A percentile compares a stretch with the other conserved stretches of the same genome.
These are phyloP conservation scores for Probaryconus sp. DNA, from an alignment of 1,140 invertebrate genomes.

Conservation along the genomic window DNA sequence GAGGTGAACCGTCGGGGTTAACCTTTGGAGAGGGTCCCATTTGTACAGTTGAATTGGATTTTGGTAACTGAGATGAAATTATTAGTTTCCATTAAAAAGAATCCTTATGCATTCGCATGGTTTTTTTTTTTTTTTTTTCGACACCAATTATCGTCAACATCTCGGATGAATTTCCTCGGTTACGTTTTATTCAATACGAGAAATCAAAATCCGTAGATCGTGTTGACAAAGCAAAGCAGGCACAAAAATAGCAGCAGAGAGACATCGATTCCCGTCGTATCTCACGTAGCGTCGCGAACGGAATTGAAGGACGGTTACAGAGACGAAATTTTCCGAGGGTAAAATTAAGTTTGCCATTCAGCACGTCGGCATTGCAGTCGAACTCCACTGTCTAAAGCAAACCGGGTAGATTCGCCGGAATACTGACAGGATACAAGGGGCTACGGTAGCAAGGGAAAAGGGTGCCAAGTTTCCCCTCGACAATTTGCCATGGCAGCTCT, in stretches of 20 bases:
- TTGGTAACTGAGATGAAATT: no score
- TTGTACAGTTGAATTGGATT: no score
- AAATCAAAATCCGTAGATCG: constrained; percentile 24
- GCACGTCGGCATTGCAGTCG: constrained; percentile 15
- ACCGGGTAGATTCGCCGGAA: not conserved
- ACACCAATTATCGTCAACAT: constrained; percentile 14
- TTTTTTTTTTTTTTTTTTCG: no score
- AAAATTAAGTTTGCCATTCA: constrained; percentile 42
- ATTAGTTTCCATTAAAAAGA: no score
- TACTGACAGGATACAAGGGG: constrained; percentile 9
- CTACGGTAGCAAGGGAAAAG: constrained; percentile 10
- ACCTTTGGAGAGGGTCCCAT: no score
- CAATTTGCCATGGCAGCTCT: constrained; percentile 12
- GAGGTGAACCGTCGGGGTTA: no score
- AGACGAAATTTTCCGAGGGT: constrained; percentile 27
- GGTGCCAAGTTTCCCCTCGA: constrained; percentile 21
- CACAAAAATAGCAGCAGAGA: constrained; percentile 17
- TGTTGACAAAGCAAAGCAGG: constrained; percentile 32
- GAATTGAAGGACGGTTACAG: constrained; percentile 21
- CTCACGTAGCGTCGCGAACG: not conserved
- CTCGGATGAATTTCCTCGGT: constrained; percentile 1
- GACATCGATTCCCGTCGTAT: constrained; percentile 22
- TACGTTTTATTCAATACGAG: constrained; percentile 5
- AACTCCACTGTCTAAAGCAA: not conserved
- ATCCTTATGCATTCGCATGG: no score